Conservation (phyloP, 2,888 invertebrate species). For the Nowickia ferox region DNA sequence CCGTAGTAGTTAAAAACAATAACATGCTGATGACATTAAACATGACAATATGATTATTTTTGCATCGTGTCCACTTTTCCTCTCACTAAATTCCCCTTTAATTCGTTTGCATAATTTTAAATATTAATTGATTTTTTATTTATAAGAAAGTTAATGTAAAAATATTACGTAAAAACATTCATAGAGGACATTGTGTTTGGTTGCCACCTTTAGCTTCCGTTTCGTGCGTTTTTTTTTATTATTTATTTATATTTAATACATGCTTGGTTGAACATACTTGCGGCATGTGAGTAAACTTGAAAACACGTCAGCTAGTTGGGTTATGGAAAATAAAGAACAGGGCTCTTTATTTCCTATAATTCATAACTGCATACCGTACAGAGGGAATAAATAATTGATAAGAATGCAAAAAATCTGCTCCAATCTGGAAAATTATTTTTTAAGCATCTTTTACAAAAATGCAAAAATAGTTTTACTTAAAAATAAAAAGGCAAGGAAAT, state of each 20-base stretch:
- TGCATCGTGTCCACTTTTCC: background rate
- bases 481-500: no score
- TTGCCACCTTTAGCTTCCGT: constrained; percentile 51
- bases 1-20: constrained; percentile 58
- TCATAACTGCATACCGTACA: constrained; percentile 5
- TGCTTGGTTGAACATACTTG: constrained; percentile 31
- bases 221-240: background rate
- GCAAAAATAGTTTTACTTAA: background rate
- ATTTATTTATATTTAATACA: background rate
- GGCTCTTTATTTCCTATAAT: constrained; percentile 22
- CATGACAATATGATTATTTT: constrained; percentile 60
- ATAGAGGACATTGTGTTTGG: constrained; percentile 31
- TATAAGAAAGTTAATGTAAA: constrained; percentile 21
- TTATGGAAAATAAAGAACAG: constrained; percentile 19
- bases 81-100: background rate
- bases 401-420: background rate
- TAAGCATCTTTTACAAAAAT: no score
- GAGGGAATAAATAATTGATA: constrained; percentile 2
- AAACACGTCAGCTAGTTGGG: background rate
- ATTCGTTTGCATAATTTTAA: background rate
- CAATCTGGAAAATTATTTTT: background rate
- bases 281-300: constrained; percentile 47
- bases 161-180: constrained; percentile 42
- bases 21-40: constrained; percentile 70
- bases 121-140: constrained; percentile 59